Evolutionary conservation across 2,113 vertebrate species (phyloP), one percentile per base, ranked within the genome.

Genomic region (Cricetomys ansorgei): DNA sequence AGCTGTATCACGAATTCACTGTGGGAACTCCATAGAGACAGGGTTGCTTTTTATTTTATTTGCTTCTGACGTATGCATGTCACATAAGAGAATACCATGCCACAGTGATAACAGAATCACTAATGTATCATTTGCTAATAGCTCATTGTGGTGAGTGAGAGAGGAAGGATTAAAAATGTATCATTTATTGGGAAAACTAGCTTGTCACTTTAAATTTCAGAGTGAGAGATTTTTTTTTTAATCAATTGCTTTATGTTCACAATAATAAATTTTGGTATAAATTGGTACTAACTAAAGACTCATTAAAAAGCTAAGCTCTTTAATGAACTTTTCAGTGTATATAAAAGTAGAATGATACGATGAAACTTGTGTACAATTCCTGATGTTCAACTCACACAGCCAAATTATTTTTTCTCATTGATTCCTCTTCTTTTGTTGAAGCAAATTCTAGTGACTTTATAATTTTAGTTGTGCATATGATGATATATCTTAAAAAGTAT

Each of bases 381-480:
- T 45, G 69, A n/a, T 64, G 17, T 80, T 80, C 27, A 70, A 45
- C 13, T 34, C 40, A 50, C 53, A 43, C 76, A 45, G 37, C 29
- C 31, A 88, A 4, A 87, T 92, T 69, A 70, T 76, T 92, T 83
- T 81, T 77, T 94, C 4, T 92, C 27, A 67, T 55, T 91, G 48
- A 79, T 62, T 93, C 37, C 40, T 90, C 4, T 85, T 94, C 16
- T n/a, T 81, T 89, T 80, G 92, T 72, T 77, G n/a, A 94, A 77
- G 67, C 57, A 94, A 69, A 84, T 92, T 80, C 59, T 83, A 91
- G 50, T 34, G 65, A 29, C 67, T 27, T 5, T 69, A 62, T 89
- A 16, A 88, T 91, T 88, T 96, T 57, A 77, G 73, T 15, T 48
- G 81, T 31, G 29, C 76, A 92, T 94, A 95, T 73, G 11, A 93